Base-by-base conservation (phyloP, 2,888 invertebrate species). In the Pogonocherus hispidulus region DNA sequence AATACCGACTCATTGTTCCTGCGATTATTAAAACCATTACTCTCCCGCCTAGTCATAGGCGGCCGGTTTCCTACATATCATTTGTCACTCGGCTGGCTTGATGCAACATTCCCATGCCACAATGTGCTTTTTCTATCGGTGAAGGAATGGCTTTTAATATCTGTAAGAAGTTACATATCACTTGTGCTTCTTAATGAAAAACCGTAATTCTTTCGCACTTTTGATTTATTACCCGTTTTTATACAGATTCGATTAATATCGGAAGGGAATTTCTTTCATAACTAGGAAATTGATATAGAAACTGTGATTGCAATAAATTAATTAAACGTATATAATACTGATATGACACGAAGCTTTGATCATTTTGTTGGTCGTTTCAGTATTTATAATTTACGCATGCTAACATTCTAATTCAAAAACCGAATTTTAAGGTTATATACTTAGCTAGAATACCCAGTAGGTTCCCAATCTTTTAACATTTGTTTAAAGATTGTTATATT, bases 11-110 rank as follows among this genome's bases (percentile, higher is more conserved):
- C 72, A 71, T 71, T 71, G 76, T 76, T 73, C 72, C 64, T 68
- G 66, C 71, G 71, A 70, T 74, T 76, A 74, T 75, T 75, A 73
- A 74, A 74, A 71, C 74, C 76, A 76, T 76, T 75, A 75, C 71
- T 75, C 76, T 78, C 72, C 60, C 54, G 68, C 63, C 65, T 73
- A 64, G 65, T 63, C 63, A 70, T 72, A 69, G 70, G 64, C 66
- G 67, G 70, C 51, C 66, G 72, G 70, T 74, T 72, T 71, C 70
- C 59, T 70, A 68, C 69, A 70, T 73, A 65, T 73, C 77, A 75
- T 77, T 76, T 77, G 73, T 76, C 71, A 73, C 75, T 74, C 65
- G 69, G 71, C 63, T 66, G 51, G 67, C 69, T 74, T 72, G 66
- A 73, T 73, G 72, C 67, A 72, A 73, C 67, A 67, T 54, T 44